Base-by-base conservation (phyloP, 2,113 vertebrate genomes). In the Furnarius figulus region DNA sequence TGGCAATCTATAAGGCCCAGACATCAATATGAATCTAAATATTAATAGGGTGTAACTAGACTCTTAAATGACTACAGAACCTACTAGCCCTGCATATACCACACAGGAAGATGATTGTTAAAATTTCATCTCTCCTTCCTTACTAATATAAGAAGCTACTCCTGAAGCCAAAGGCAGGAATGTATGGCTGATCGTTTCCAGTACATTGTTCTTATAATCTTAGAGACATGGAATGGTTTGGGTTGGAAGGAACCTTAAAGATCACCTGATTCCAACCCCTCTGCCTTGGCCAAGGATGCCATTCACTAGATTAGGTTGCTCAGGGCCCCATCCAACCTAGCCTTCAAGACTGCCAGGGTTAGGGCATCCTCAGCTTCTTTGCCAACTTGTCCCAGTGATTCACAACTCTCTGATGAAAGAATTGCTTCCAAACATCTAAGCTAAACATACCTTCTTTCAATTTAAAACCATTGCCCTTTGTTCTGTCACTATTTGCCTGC, bases 201-300 rank as follows among this genome's bases (percentile, higher is more conserved):
- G 13, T 33, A 50, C 12, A 21, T 47, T 83, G 16, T 37, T 89
- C 47, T 31, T 68, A 30, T 59, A n/a, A 46, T 46, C 23, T 24
- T 6, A 40, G 53, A 75, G 39, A 53, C 39, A 55, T 22, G 28
- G n/a, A 61, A 75, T 75, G 11, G 7, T 31, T 68, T 53, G 40
- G 19, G 4, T 55, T 87, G 42, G 23, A 62, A 46, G n/a, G 39
- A 76, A 47, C 20, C 11, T 68, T 68, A 15, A 35, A 68, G 28
- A 40, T 31, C 55, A 40, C 25, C 0, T 1, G 19, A 17, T 47
- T 62, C 30, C 39, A 53, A 14, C n/a, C 3, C 21, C 8, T 0
- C 11, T 68, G 62, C 17, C 61, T 40, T 30, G 9, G n/a, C 11
- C 13, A 82, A 39, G 5, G 20, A 40, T 2, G 5, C 28, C 17